Evolutionary conservation across 2,113 vertebrate genomes (phyloP).

Genomic region (Orientallactaga bullata): DNA sequence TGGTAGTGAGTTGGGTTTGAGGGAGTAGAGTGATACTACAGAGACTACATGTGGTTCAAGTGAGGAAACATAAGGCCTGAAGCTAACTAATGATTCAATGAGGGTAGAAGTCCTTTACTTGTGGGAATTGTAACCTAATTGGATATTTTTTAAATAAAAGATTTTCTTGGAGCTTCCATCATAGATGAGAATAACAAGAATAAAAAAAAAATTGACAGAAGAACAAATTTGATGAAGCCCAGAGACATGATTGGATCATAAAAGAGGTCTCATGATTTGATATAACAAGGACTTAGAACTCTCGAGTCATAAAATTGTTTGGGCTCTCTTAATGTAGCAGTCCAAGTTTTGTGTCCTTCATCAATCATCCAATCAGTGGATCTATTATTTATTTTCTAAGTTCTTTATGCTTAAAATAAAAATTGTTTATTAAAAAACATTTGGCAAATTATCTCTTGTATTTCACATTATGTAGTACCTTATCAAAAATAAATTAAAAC

Average conservation of each 20-base stretch:
- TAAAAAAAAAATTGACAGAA: neutral
- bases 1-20: no score
- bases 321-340: neutral
- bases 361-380: neutral
- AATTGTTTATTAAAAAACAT: constrained; percentile 15
- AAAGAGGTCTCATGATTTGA: neutral
- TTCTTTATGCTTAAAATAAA: neutral
- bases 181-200: neutral
- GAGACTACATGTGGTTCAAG: neutral
- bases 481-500: constrained; percentile 38
- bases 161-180: neutral
- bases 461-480: neutral
- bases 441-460: neutral
- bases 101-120: neutral
- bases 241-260: neutral
- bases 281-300: neutral
- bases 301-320: neutral
- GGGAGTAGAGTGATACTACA: no score
- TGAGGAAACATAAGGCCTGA: neutral
- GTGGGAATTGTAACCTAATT: neutral
- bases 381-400: neutral
- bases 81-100: neutral
- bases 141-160: neutral
- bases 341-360: neutral
- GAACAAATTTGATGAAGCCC: neutral